Base-by-base conservation (phyloP, 1,140 invertebrate species). In the Hypothenemus hampei region DNA sequence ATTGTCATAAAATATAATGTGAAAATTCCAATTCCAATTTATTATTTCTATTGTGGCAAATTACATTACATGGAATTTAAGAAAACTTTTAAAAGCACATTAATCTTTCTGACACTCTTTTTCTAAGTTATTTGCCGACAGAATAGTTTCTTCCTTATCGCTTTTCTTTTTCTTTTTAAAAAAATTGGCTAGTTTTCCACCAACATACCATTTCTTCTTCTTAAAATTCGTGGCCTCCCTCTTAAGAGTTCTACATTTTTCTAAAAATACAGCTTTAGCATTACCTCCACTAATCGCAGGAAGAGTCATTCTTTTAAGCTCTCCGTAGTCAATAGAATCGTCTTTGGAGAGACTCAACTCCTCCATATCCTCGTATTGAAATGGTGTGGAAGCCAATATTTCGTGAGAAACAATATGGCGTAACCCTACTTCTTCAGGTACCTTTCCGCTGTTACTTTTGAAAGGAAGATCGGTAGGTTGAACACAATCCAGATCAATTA, bases 181-280 rank as follows among this genome's bases (percentile, higher is more conserved):
- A 44, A 62, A 65, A 35, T 60, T 62, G 11, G 57, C 52, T 36
- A 65, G 57, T 44, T 54, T 62, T 2, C 39, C 29, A 26, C 60
- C 54, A 22, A 65, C 47, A 55, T 60, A 57, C 64, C 60, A 62
- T 26, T 64, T 64, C 18, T 62, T 65, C 58, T 58, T 62, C 18
- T 57, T 59, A 19, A 57, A 47, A 13, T 55, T 51, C 3, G 8
- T 23, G 3, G 57, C 43, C 20, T 47, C 41, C 29, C 22, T 48
- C 24, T 58, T 62, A 8, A 62, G 26, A 2, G 61, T 62, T 13
- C 52, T 51, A 22, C 49, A 62, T 29, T 59, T 52, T 3, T 36
- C 50, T 8, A 44, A 47, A 16, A 61, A 47, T 3, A 44, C 50
- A 8, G 43, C 4, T 31, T 13, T 53, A 20, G 54, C 52, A 4